Evolutionary conservation across 1,140 invertebrate genomes (phyloP).

Genomic region (Galleria mellonella): DNA sequence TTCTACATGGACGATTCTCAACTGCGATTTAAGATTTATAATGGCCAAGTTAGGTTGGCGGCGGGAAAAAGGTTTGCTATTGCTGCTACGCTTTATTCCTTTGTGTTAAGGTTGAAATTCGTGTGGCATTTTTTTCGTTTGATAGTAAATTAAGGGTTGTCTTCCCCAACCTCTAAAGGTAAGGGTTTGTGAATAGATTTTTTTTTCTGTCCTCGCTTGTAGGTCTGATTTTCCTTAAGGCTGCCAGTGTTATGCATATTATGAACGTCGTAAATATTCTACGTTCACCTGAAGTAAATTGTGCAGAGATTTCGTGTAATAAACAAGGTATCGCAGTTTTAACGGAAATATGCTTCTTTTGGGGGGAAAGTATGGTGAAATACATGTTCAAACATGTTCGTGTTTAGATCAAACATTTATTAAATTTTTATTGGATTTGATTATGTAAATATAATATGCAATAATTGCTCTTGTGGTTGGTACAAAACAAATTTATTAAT

Average conservation of each 20-base stretch:
- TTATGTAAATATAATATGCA: too few species aligned
- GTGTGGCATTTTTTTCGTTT: neutral
- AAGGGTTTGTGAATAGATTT: conserved; percentile 10
- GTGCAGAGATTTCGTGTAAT: conserved; percentile 6
- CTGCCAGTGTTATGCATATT: conserved; percentile 14
- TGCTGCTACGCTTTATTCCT: neutral
- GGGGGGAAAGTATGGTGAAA: neutral
- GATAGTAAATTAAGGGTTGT: conserved; percentile 1
- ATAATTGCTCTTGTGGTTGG: too few species aligned
- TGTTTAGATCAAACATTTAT: neutral
- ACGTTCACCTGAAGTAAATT: conserved; percentile 9
- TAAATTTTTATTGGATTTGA: too few species aligned
- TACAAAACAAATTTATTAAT: too few species aligned
- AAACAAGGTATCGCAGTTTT: neutral
- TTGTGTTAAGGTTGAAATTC: neutral
- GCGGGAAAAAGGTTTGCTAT: neutral
- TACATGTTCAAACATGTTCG: neutral
- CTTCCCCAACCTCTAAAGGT: conserved; percentile 6
- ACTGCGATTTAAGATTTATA: conserved; percentile 37
- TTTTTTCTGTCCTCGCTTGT: conserved; percentile 8
- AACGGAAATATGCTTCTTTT: neutral
- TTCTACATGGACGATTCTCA: conserved; percentile 31
- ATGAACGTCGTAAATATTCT: conserved; percentile 11
- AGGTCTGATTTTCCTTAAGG: conserved; percentile 7
- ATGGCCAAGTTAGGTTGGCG: conserved; percentile 6